A percentile compares a stretch with the other conserved stretches of the same genome.
phyloP scores from a whole-genome alignment of 1,140 invertebrate genomes.

The Drosophila sechellia region DNA sequence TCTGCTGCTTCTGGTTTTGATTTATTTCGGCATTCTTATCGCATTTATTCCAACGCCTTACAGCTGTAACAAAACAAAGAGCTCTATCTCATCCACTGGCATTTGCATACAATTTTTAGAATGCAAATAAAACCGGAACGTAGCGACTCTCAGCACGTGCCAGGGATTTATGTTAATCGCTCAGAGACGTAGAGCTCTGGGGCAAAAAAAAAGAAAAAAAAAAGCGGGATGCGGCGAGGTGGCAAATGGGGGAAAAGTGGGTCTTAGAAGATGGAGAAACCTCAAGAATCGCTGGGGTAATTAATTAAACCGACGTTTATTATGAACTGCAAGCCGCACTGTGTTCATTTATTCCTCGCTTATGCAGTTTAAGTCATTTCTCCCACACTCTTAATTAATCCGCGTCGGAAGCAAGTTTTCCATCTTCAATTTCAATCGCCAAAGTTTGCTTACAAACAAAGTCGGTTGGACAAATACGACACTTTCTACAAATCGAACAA shows the following conservation, averaged over 20 bases:
- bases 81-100: constrained; percentile 3
- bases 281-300: constrained; percentile 23
- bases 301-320: constrained; percentile 23
- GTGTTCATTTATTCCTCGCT: constrained; percentile 13
- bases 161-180: constrained; percentile 51
- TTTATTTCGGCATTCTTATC: constrained; percentile 26
- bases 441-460: not conserved
- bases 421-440: not conserved
- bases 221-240: not conserved
- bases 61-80: constrained; percentile 27
- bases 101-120: constrained; percentile 45
- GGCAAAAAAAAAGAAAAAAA: not conserved
- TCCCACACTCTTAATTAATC: not conserved
- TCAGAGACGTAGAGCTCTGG: constrained; percentile 10
- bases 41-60: constrained; percentile 11
- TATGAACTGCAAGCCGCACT: constrained; percentile 33
- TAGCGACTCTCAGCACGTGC: constrained; percentile 30
- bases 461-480: not conserved
- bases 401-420: too few relatives aligned
- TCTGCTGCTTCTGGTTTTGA: constrained; percentile 18
- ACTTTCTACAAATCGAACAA: constrained; percentile 3
- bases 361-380: constrained; percentile 14
- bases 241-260: too few relatives aligned
- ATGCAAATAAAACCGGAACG: constrained; percentile 36
- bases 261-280: not conserved